Conservation (phyloP, 2,113 vertebrate species). For the Entelurus aequoreus region DNA sequence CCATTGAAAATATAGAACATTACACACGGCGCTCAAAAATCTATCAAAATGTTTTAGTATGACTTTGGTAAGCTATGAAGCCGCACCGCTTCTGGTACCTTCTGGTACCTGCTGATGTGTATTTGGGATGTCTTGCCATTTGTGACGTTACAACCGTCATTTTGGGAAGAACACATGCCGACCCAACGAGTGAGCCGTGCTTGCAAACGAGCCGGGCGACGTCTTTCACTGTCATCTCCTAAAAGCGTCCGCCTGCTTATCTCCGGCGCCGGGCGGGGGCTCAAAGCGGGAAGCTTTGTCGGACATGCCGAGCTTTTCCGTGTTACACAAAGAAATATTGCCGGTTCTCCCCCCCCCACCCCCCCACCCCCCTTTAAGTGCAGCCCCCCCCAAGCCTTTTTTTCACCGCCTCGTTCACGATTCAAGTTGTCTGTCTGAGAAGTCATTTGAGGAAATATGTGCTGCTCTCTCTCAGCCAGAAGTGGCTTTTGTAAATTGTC, state of each 20-base stretch:
- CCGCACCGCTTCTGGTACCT: too few species aligned
- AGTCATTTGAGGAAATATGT: background rate
- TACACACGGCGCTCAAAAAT: too few species aligned
- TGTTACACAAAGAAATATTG: conserved; percentile 59
- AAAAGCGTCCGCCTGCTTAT: conserved; percentile 48
- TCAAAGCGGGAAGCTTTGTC: conserved; percentile 53
- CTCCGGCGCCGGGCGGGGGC: conserved; percentile 47
- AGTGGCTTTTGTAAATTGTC: background rate
- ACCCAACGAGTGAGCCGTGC: conserved; percentile 27
- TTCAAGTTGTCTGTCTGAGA: background rate
- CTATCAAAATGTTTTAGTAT: too few species aligned
- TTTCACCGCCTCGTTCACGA: conserved; percentile 33
- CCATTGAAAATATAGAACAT: too few species aligned
- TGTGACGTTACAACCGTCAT: too few species aligned
- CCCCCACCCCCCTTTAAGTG: conserved; percentile 24
- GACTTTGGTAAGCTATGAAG: too few species aligned
- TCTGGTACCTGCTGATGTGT: too few species aligned
- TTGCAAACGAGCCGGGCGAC: conserved; percentile 8
- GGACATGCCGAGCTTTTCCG: conserved; percentile 49
- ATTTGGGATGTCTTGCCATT: too few species aligned
- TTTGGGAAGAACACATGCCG: conserved; percentile 3
- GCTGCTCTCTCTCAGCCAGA: conserved; percentile 1
- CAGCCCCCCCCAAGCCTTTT: conserved; percentile 52
- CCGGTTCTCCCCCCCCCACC: background rate
- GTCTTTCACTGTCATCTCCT: conserved; percentile 48